Base-by-base conservation (phyloP, 2,113 vertebrate genomes). In the Bettongia penicillata region DNA sequence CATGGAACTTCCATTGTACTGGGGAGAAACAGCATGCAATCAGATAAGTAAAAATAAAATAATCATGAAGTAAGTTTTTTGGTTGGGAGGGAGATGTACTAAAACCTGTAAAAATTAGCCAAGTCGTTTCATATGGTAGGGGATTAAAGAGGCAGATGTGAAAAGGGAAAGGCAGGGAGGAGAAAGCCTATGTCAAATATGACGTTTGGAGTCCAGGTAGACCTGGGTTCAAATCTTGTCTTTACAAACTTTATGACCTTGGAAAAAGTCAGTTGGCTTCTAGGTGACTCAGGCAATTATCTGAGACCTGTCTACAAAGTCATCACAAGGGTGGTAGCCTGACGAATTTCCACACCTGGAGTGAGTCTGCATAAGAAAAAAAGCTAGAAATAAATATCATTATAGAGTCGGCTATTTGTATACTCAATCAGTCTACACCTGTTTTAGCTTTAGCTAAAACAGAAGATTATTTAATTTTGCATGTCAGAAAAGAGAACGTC, bases 391-490 rank as follows among this genome's bases (percentile, higher is more conserved):
- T 50, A 22, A 93, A 93, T 51, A 93, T 94, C 49, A 91, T 93
- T 96, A 84, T 92, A 48, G 53, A 96, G 53, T 1, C 51, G 93
- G 77, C n/a, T 50, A 50, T 91, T 22, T 25, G 52, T 31, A 77
- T 51, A 90, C 25, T 90, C 93, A 91, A 90, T 94, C 53, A 92
- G 49, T 94, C 90, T 93, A 91, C 57, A 96, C 94, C 84, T 97
- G 50, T 50, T 94, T 47, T 57, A 94, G 90, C 92, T 94, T 47
- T 77, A 94, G 91, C 92, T 93, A 52, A 94, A 94, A 94, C 53
- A 26, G 31, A 49, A 26, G 31, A 51, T 26, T 51, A 52, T 91
- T 89, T 94, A 95, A 84, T 90, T 89, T 92, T 90, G 37, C 43
- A 47, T 89, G 57, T 95, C 55, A 89, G 93, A 97, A 91, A 90